Evolutionary conservation across 2,888 invertebrate genomes (phyloP), one percentile per base, ranked within the genome.

Genomic region (Lycaena phlaeas): DNA sequence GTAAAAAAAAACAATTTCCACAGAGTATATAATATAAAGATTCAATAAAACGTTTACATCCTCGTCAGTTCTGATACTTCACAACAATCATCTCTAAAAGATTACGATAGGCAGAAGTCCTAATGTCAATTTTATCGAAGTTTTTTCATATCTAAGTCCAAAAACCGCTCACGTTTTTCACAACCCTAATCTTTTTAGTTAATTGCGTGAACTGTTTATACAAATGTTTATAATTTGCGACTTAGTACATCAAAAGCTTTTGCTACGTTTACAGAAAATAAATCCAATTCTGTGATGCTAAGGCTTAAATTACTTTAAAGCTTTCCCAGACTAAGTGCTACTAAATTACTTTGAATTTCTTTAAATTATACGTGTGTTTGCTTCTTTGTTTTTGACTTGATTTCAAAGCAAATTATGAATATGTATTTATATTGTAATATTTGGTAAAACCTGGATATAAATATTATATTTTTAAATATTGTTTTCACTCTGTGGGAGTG

Each of bases 151-250:
- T n/a, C n/a, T n/a, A n/a, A n/a, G n/a, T n/a, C n/a, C n/a, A n/a
- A n/a, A n/a, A n/a, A n/a, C n/a, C n/a, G n/a, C n/a, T n/a, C n/a
- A n/a, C n/a, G n/a, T 22, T 9, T 6, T 22, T 18, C 18, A 22
- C 34, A 34, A 22, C 34, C 34, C 34, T 34, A 22, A 9, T 2
- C 7, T 11, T 11, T 34, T 34, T 50, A 51, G 54, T 54, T 57
- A 55, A 54, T 53, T 50, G 56, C 50, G 47, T 49, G 41, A 42
- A 43, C 36, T 45, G 53, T 60, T 63, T 62, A 59, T 57, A 64
- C 65, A 68, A 68, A 70, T 72, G 70, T 73, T 59, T 64, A 63
- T 63, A 57, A 62, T 72, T 61, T 54, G 65, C 53, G 51, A 57
- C 56, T 59, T 51, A 54, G 57, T 60, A 73, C 68, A 64, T 72